Percentiles rank a stretch among this genome's conserved stretches.
These are phyloP conservation scores for Eupleurogrammus muticus DNA, from an alignment of 2,797 vertebrate genomes.

Conservation along the genomic window DNA sequence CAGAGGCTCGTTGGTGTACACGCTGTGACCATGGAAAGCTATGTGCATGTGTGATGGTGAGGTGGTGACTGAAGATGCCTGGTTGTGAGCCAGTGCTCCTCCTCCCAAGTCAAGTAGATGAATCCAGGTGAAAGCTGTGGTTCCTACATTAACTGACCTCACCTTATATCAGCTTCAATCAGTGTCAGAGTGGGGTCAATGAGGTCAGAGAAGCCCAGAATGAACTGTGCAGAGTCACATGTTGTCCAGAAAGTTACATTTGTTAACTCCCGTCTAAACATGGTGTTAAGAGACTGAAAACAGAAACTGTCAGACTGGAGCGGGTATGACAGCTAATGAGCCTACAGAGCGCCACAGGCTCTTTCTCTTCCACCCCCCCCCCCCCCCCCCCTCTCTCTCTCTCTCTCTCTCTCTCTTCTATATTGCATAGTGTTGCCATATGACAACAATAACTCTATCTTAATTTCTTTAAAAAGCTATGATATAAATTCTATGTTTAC, in stretches of 20 bases:
- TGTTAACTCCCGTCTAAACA: background rate
- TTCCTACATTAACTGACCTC: background rate
- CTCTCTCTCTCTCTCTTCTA: too few relatives aligned
- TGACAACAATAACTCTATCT: too few relatives aligned
- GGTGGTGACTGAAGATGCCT: background rate
- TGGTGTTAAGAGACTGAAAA: background rate
- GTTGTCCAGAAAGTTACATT: background rate
- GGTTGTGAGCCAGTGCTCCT: background rate
- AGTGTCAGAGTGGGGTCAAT: background rate
- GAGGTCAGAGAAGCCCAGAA: background rate
- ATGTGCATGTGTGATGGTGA: background rate
- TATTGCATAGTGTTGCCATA: too few relatives aligned
- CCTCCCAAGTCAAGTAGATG: too few relatives aligned
- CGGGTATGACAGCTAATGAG: background rate
- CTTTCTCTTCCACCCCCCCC: too few relatives aligned
- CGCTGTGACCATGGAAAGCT: background rate
- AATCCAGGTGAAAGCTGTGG: background rate
- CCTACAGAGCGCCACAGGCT: background rate
- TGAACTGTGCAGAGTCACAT: conserved; percentile 10
- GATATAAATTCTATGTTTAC: too few relatives aligned
- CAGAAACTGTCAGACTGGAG: background rate
- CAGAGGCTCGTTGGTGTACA: too few relatives aligned
- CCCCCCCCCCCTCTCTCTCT: too few relatives aligned
- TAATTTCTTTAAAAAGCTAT: too few relatives aligned
- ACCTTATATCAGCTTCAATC: background rate